These are phyloP conservation scores for Microhierax caerulescens DNA, from an alignment of 2,797 vertebrate species.

Conservation along the genomic window DNA sequence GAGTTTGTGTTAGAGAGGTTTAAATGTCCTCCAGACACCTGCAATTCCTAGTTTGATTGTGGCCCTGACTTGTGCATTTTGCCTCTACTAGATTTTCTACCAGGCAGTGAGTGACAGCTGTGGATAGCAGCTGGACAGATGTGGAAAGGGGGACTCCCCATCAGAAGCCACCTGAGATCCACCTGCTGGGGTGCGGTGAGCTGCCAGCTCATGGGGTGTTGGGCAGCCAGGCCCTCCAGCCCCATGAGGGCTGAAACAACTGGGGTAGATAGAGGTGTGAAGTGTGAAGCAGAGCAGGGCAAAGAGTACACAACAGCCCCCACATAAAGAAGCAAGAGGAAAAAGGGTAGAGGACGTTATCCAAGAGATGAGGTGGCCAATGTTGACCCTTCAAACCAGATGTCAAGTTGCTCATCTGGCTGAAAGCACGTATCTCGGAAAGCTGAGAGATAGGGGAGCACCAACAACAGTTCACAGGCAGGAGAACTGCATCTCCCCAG, in stretches of 20 bases:
- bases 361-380: not conserved
- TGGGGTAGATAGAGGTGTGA: not conserved
- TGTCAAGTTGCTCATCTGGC: not conserved
- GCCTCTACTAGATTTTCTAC: not conserved
- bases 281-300: not conserved
- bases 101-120: not conserved
- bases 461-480: not conserved
- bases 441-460: not conserved
- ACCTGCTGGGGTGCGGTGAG: not conserved
- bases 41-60: not conserved
- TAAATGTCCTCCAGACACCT: not conserved
- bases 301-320: not conserved
- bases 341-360: not conserved
- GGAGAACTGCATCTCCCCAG: not conserved
- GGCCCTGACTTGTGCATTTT: not conserved
- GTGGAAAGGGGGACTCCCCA: not conserved
- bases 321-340: not conserved
- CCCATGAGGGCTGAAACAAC: not conserved
- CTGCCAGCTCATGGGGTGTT: not conserved
- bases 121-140: not conserved
- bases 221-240: not conserved
- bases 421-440: not conserved
- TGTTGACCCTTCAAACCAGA: not conserved
- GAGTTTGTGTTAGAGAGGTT: not conserved
- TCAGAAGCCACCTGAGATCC: not conserved